These are phyloP conservation scores for Oncorhynchus tshawytscha DNA, from an alignment of 2,113 vertebrate genomes.

Conservation along the genomic window DNA sequence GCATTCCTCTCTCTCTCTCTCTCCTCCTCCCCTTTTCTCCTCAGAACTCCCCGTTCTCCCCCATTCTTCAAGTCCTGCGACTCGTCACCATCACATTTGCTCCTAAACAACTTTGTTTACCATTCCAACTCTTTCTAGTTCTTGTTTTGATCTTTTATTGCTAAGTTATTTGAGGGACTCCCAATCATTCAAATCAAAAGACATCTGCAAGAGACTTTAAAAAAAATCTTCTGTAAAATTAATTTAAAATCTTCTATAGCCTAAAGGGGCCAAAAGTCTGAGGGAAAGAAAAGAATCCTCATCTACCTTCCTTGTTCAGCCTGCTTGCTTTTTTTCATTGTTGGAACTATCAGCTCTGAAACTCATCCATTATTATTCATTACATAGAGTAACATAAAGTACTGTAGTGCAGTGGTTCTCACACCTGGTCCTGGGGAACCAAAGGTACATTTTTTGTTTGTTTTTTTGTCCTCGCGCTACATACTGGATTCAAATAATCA, in stretches of 20 bases:
- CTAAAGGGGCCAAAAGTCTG: not conserved
- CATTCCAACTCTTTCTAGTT: not conserved
- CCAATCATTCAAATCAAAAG: not conserved
- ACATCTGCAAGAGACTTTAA: not conserved
- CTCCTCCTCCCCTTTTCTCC: constrained; percentile 27
- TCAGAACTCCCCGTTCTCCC: constrained; percentile 44
- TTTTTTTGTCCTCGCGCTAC: too few relatives aligned
- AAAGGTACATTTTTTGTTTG: too few relatives aligned
- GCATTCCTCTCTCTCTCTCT: constrained; percentile 57
- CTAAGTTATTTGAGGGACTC: not conserved
- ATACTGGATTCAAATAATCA: too few relatives aligned
- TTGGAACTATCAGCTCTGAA: not conserved
- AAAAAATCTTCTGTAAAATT: too few relatives aligned
- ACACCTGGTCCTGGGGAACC: too few relatives aligned
- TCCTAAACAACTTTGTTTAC: constrained; percentile 38
- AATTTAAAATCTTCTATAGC: not conserved
- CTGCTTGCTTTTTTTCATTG: too few relatives aligned
- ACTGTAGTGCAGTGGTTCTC: too few relatives aligned
- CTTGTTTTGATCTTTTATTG: not conserved
- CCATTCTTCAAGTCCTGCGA: constrained; percentile 49
- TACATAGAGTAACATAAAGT: too few relatives aligned
- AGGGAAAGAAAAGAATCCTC: not conserved
- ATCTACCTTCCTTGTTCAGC: not conserved
- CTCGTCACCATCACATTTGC: constrained; percentile 66
- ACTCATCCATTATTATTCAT: not conserved